Conservation (phyloP, 2,797 vertebrate species). For the Cryptoblepharus egeriae region DNA sequence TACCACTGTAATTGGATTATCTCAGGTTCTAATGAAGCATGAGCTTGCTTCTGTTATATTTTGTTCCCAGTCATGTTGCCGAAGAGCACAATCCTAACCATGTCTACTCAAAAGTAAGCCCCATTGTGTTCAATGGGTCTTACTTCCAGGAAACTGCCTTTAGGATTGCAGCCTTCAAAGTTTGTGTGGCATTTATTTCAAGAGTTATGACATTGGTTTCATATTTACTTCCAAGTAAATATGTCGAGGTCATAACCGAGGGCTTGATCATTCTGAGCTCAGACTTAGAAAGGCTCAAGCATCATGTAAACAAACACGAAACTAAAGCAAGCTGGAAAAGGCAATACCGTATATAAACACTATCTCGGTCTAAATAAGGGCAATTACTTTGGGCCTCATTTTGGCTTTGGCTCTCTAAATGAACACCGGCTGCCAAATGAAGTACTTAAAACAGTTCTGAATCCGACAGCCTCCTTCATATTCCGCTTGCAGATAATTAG, state of each 20-base stretch:
- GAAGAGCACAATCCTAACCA: too few relatives aligned
- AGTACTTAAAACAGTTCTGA: neutral
- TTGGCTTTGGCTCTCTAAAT: neutral
- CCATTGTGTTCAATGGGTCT: too few relatives aligned
- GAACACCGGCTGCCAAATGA: slow-evolving; percentile 9
- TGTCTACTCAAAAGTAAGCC: too few relatives aligned
- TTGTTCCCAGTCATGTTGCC: neutral
- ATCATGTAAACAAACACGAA: neutral
- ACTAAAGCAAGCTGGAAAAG: neutral
- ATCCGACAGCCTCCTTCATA: slow-evolving; percentile 4
- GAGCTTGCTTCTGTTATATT: neutral
- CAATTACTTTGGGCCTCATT: neutral
- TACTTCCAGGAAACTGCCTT: too few relatives aligned
- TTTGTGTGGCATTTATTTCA: neutral
- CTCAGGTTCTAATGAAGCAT: neutral
- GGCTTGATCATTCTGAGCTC: neutral
- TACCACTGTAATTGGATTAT: too few relatives aligned
- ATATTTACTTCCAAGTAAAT: too few relatives aligned
- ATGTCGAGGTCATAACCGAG: too few relatives aligned
- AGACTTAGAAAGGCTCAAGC: neutral
- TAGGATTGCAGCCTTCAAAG: too few relatives aligned
- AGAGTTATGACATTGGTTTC: too few relatives aligned
- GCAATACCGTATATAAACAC: neutral
- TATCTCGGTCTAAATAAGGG: neutral
- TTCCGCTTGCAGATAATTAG: neutral